Percentiles rank a stretch among this genome's conserved stretches.
phyloP scores from a whole-genome alignment of 2,113 vertebrate genomes.

The Rhabdomys dilectus region DNA sequence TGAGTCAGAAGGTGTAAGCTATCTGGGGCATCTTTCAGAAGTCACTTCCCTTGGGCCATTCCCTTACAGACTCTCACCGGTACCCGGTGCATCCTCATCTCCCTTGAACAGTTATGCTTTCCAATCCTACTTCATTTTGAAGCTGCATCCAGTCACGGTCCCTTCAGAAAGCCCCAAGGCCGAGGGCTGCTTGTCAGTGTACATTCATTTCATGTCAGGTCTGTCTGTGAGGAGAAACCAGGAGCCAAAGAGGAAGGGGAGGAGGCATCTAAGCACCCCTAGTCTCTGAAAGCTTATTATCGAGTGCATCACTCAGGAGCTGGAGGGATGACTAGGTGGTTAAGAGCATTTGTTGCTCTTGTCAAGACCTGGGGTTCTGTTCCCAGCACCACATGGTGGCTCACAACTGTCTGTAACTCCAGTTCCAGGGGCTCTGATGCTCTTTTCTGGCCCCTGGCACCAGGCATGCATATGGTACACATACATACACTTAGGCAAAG shows the following conservation, averaged over 20 bases:
- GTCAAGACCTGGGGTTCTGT: neutral
- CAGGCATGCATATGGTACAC: too few relatives aligned
- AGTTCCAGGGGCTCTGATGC: neutral
- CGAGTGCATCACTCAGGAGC: neutral
- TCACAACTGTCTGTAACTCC: neutral
- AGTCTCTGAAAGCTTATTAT: neutral
- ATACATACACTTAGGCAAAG: neutral
- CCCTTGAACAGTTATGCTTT: neutral
- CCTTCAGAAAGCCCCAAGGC: neutral
- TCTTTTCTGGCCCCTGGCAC: neutral
- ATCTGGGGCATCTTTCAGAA: neutral
- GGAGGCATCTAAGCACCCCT: neutral
- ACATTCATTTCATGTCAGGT: neutral
- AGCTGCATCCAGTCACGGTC: neutral
- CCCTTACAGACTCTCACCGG: neutral
- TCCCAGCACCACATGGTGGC: neutral
- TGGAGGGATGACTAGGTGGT: neutral
- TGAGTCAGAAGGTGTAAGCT: neutral
- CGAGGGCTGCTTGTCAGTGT: neutral
- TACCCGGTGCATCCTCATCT: neutral
- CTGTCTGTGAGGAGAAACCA: neutral
- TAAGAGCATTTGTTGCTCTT: neutral
- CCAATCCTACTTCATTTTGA: neutral
- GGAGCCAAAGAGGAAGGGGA: neutral
- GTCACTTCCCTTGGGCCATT: neutral